phyloP scores from a whole-genome alignment of 2,797 vertebrate genomes.

The Halcyon smyrnensis region DNA sequence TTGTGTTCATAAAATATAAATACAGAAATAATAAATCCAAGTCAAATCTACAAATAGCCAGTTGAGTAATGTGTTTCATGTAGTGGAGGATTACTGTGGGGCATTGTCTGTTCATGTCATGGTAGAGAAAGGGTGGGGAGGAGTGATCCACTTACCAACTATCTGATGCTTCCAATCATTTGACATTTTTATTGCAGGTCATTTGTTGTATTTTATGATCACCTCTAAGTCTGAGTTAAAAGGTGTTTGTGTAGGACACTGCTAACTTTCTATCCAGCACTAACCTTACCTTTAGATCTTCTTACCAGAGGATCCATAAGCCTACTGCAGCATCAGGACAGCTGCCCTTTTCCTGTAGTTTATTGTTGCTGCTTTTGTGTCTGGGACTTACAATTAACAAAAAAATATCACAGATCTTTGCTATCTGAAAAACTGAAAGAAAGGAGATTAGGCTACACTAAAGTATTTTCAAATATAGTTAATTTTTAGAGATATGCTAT shows the following conservation, averaged over 20 bases:
- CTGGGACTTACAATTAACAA: background rate
- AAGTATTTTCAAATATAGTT: background rate
- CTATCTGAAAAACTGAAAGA: background rate
- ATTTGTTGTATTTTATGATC: background rate
- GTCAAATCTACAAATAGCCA: background rate
- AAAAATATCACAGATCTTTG: background rate
- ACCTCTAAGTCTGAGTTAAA: background rate
- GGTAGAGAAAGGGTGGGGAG: background rate
- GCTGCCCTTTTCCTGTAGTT: background rate
- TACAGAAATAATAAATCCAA: constrained; percentile 6
- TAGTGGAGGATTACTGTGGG: background rate
- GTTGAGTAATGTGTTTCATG: background rate
- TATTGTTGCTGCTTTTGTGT: background rate
- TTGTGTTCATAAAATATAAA: background rate
- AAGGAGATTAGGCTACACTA: background rate
- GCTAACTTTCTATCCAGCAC: background rate
- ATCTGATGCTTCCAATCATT: background rate
- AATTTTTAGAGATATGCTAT: background rate
- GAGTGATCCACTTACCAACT: background rate
- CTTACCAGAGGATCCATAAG: background rate
- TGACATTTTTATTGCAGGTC: background rate
- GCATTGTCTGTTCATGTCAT: background rate
- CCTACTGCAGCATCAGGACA: background rate
- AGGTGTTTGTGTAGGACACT: background rate
- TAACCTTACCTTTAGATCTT: background rate